Evolutionary conservation across 2,797 vertebrate species (phyloP).

Genomic region (Cottoperca gobio): DNA sequence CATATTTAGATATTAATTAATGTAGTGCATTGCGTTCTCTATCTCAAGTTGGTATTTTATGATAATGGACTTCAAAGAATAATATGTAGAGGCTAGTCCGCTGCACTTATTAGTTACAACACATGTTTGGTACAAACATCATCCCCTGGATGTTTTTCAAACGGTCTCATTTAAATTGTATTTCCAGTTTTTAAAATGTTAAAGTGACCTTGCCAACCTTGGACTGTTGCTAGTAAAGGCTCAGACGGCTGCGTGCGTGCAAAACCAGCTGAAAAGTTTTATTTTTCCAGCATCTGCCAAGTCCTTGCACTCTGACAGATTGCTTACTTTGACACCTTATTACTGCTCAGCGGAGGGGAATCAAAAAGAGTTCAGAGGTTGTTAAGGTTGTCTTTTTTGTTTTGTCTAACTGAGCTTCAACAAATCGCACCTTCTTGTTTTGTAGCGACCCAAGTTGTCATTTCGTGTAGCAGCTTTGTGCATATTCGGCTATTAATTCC

Average conservation of each 20-base stretch:
- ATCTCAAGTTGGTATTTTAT: not conserved
- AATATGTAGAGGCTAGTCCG: not conserved
- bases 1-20: not conserved
- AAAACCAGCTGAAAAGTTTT: conserved; percentile 49
- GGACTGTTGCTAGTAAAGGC: conserved; percentile 42
- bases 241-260: conserved; percentile 37
- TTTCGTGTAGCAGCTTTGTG: conserved; percentile 19
- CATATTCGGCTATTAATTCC: conserved; percentile 15
- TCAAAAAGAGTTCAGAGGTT: conserved; percentile 51
- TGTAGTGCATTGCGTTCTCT: not conserved
- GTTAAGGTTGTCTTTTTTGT: conserved; percentile 37
- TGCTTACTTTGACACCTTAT: conserved; percentile 70
- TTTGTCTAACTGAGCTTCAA: conserved; percentile 28
- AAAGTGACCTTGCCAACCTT: conserved; percentile 45
- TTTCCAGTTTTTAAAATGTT: conserved; percentile 51
- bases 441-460: conserved; percentile 1
- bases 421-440: conserved; percentile 30
- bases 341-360: conserved; percentile 46
- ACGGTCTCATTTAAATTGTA: conserved; percentile 51
- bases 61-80: not conserved
- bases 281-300: conserved; percentile 54
- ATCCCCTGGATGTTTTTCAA: conserved; percentile 11
- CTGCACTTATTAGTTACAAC: not conserved
- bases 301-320: conserved; percentile 63
- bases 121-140: conserved; percentile 19